Percentiles rank a stretch among this genome's conserved stretches.
Evolutionary conservation across 1,140 invertebrate genomes (phyloP).

Genomic region (Listronotus bonariensis): DNA sequence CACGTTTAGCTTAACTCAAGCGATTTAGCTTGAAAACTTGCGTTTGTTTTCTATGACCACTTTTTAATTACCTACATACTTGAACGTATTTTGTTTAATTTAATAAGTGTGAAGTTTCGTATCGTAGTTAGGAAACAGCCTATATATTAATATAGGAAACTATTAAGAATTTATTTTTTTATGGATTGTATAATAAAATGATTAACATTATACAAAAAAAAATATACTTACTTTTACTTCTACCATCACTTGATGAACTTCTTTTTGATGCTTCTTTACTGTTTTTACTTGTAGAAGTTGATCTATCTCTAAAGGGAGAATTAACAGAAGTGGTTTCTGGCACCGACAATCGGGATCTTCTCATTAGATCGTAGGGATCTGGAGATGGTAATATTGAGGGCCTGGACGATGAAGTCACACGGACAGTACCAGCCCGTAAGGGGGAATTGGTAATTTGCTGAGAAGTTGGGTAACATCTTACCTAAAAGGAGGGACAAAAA

Average conservation of each 20-base stretch:
- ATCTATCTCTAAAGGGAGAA: conserved; percentile 43
- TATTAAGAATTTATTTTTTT: no score
- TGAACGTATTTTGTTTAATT: no score
- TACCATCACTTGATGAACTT: conserved; percentile 52
- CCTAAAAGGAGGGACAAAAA: conserved; percentile 24
- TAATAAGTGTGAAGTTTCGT: no score
- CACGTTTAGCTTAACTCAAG: no score
- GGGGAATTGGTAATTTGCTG: conserved; percentile 36
- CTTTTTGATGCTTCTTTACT: conserved; percentile 10
- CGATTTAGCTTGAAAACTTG: no score
- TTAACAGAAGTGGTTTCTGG: conserved; percentile 51
- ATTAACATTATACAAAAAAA: no score
- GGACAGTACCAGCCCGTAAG: conserved; percentile 64
- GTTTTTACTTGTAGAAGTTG: conserved; percentile 35
- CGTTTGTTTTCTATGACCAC: no score
- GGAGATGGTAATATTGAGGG: conserved; percentile 63
- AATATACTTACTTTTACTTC: conserved; percentile 48
- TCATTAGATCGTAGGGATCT: conserved; percentile 82
- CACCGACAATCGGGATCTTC: conserved; percentile 71
- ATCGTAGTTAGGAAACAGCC: no score
- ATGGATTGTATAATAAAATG: no score
- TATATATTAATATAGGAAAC: no score
- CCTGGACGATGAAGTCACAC: conserved; percentile 64
- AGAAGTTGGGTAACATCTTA: conserved; percentile 59
- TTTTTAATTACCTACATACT: no score